Percentiles rank a stretch among this genome's conserved stretches.
Evolutionary conservation across 2,797 vertebrate genomes (phyloP).

Genomic region (Eremophila alpestris): DNA sequence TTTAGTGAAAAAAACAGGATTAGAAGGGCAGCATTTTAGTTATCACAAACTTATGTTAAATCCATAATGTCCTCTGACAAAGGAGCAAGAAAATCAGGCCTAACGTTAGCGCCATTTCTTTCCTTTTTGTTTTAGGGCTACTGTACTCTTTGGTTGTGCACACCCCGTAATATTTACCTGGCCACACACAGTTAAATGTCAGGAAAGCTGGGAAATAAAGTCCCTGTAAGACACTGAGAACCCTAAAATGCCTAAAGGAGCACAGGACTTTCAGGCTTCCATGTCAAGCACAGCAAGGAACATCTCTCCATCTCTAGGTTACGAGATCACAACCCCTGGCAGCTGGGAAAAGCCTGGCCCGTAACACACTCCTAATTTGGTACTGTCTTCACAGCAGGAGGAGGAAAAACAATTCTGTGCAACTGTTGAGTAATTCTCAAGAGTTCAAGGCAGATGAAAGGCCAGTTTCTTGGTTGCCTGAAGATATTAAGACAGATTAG

Average conservation of each 20-base stretch:
- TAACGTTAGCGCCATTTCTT: not conserved
- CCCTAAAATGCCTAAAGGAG: not conserved
- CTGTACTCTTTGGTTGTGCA: not conserved
- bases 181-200: not conserved
- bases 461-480: not conserved
- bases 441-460: not conserved
- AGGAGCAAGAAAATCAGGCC: not conserved
- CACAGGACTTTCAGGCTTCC: not conserved
- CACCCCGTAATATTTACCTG: not conserved
- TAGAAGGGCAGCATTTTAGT: not conserved
- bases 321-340: not conserved
- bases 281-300: not conserved
- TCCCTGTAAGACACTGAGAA: not conserved
- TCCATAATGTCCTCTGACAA: not conserved
- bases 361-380: not conserved
- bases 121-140: not conserved
- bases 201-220: not conserved
- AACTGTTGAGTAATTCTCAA: not conserved
- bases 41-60: not conserved
- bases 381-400: not conserved
- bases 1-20: not conserved
- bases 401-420: not conserved
- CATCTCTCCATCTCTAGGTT: not conserved
- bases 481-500: not conserved
- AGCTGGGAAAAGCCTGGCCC: not conserved